phyloP scores from a whole-genome alignment of 2,888 invertebrate genomes.

The Plagodis dolabraria region DNA sequence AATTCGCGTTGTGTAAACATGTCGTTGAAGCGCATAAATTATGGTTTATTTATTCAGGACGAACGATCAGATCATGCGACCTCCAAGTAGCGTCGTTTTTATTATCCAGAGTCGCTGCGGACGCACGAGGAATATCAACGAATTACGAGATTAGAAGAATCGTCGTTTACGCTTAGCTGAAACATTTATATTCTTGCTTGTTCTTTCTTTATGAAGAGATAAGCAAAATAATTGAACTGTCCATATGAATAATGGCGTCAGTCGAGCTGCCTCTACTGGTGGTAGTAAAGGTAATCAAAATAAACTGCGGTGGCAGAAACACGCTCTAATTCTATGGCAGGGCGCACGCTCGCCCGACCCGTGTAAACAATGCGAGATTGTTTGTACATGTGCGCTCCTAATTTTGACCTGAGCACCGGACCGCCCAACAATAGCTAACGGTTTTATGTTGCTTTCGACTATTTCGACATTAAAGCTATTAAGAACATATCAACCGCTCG shows the following conservation, averaged over 20 bases:
- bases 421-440: constrained; percentile 80
- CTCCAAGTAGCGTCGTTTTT: constrained; percentile 53
- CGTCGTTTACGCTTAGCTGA: neutral
- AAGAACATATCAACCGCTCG: constrained; percentile 11
- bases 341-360: constrained; percentile 46
- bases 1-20: constrained; percentile 51
- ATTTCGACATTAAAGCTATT: constrained; percentile 62
- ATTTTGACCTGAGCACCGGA: constrained; percentile 74
- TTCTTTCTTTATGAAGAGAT: neutral
- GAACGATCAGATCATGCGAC: constrained; percentile 51
- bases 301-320: constrained; percentile 32
- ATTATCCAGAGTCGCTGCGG: constrained; percentile 47
- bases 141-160: constrained; percentile 21
- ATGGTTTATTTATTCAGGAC: constrained; percentile 57
- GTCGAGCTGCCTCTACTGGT: too few relatives aligned
- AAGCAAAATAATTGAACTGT: constrained; percentile 1
- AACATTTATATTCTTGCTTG: neutral
- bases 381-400: constrained; percentile 83
- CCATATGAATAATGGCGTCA: neutral
- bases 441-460: constrained; percentile 68
- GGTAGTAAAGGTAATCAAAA: constrained; percentile 19
- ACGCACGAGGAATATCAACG: constrained; percentile 42
- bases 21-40: constrained; percentile 47
- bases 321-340: constrained; percentile 42
- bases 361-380: constrained; percentile 78